A percentile compares a stretch with the other conserved stretches of the same genome.
phyloP scores from a whole-genome alignment of 1,140 invertebrate species.

The Antheraea mylitta region DNA sequence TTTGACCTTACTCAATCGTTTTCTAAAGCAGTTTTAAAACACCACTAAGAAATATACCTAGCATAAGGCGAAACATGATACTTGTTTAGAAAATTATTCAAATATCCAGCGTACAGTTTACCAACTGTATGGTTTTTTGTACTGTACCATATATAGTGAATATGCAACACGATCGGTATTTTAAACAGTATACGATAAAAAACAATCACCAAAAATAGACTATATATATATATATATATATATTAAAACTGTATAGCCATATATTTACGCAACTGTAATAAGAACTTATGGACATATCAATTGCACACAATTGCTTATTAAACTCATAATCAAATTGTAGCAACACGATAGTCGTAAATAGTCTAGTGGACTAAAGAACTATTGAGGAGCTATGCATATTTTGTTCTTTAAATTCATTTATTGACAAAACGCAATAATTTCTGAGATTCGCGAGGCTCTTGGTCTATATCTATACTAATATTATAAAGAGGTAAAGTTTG shows the following conservation, averaged over 20 bases:
- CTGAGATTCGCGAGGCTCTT: too few species aligned
- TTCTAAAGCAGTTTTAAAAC: not conserved
- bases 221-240: constrained; percentile 4
- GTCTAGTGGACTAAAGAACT: not conserved
- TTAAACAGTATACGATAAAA: not conserved
- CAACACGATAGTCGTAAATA: not conserved
- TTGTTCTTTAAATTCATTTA: too few species aligned
- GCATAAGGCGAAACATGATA: not conserved
- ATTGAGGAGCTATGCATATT: too few species aligned
- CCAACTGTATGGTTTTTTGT: not conserved
- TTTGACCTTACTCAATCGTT: not conserved
- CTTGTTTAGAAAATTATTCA: constrained; percentile 11
- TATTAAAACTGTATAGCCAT: constrained; percentile 2
- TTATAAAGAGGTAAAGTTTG: too few species aligned
- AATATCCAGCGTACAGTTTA: constrained; percentile 6
- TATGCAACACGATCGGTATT: constrained; percentile 6
- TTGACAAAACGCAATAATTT: too few species aligned
- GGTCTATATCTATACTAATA: too few species aligned
- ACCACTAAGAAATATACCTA: not conserved
- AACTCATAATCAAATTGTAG: not conserved
- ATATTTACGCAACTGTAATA: not conserved
- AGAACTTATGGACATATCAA: not conserved
- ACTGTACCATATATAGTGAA: not conserved
- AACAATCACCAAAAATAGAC: constrained; percentile 6
- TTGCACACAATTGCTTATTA: not conserved